Evolutionary conservation across 2,888 invertebrate species (phyloP).

Genomic region (Blera fallax): DNA sequence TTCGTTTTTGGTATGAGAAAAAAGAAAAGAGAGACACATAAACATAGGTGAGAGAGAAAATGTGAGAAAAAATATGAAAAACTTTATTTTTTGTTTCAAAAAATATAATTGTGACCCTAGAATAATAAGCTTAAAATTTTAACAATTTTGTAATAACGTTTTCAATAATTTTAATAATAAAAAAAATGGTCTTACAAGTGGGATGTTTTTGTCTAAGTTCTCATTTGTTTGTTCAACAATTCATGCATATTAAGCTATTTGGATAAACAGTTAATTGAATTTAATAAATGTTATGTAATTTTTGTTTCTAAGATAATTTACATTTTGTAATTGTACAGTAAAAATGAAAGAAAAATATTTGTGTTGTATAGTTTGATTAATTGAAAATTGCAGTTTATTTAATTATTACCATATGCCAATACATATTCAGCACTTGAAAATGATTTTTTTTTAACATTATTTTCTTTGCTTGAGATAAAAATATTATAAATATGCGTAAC

Average conservation of each 20-base stretch:
- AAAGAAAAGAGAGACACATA: constrained; percentile 78
- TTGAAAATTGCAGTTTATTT: constrained; percentile 8
- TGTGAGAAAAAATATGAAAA: constrained; percentile 65
- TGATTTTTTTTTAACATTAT: constrained; percentile 24
- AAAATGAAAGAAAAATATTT: constrained; percentile 38
- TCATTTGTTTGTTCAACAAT: constrained; percentile 26
- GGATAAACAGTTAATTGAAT: constrained; percentile 61
- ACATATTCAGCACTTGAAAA: constrained; percentile 70
- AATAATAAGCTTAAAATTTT: constrained; percentile 67
- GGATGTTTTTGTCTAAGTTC: constrained; percentile 55
- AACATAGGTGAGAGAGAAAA: constrained; percentile 68
- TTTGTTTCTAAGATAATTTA: constrained; percentile 48
- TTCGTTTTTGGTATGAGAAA: constrained; percentile 74
- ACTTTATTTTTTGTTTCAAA: constrained; percentile 27
- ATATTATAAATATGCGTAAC: background rate
- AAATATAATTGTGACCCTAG: constrained; percentile 51
- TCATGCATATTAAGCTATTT: constrained; percentile 70
- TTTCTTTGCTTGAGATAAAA: constrained; percentile 22
- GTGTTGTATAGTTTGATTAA: constrained; percentile 57
- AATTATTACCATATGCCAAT: constrained; percentile 47
- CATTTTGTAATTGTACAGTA: constrained; percentile 48
- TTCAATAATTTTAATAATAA: constrained; percentile 48
- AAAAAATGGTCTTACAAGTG: constrained; percentile 62
- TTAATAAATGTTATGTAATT: constrained; percentile 39
- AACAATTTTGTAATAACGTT: constrained; percentile 56